These are phyloP conservation scores for Drosophila melanogaster DNA, from an alignment of 1,140 invertebrate genomes.

Conservation along the genomic window Release_6_plus_ISO1_MT NT_033779.5:6397001-6397500, in stretches of 20 bases:
- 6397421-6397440: too few relatives aligned
- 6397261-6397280: not conserved
- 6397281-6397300: conserved; percentile 1
- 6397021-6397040: conserved; percentile 2
- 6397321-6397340: too few relatives aligned
- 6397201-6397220: conserved; percentile 14
- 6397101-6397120: conserved; percentile 24
- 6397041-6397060: conserved; percentile 3
- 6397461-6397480: too few relatives aligned
- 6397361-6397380: too few relatives aligned
- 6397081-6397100: conserved; percentile 6
- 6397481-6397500: too few relatives aligned
- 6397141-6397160: conserved; percentile 13
- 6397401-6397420: too few relatives aligned
- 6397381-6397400: too few relatives aligned
- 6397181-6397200: conserved; percentile 49
- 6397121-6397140: conserved; percentile 18
- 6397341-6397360: too few relatives aligned
- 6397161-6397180: too few relatives aligned
- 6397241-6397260: too few relatives aligned
- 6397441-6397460: too few relatives aligned
- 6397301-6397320: conserved; percentile 19
- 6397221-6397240: not conserved
- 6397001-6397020: conserved; percentile 45
- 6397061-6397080: conserved; percentile 15